phyloP scores from a whole-genome alignment of 2,888 invertebrate genomes.

The Panopea generosa region DNA sequence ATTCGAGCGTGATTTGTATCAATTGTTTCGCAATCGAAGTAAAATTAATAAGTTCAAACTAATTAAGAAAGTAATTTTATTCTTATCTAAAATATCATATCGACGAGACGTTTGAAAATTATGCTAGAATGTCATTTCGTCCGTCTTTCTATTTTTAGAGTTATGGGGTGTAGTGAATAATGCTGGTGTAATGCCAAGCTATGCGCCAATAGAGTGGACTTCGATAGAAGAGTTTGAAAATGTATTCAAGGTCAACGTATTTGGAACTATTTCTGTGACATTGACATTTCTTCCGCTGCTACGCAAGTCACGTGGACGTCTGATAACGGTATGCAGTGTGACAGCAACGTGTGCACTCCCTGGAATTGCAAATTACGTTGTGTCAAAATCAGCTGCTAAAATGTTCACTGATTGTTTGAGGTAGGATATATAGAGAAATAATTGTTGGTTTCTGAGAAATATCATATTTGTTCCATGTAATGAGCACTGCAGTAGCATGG shows the following conservation, averaged over 20 bases:
- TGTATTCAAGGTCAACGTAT: constrained; percentile 78
- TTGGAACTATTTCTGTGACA: constrained; percentile 81
- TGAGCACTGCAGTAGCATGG: background rate
- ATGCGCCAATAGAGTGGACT: constrained; percentile 82
- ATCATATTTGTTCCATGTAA: background rate
- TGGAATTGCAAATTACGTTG: constrained; percentile 67
- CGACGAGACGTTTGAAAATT: no score
- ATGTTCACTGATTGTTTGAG: constrained; percentile 76
- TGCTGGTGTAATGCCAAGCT: constrained; percentile 74
- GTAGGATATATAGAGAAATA: constrained; percentile 47
- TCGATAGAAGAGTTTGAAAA: constrained; percentile 78
- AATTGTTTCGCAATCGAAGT: no score
- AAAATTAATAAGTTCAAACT: no score
- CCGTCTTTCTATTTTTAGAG: constrained; percentile 70
- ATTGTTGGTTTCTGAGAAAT: no score
- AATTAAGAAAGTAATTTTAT: no score
- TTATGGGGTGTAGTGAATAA: constrained; percentile 82
- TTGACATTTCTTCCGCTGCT: constrained; percentile 74
- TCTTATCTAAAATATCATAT: no score
- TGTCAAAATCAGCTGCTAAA: constrained; percentile 78
- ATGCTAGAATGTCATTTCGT: no score
- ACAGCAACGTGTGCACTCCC: constrained; percentile 66
- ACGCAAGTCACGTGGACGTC: constrained; percentile 71
- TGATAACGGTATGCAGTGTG: constrained; percentile 79
- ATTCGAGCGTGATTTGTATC: no score